Evolutionary conservation across 2,888 invertebrate genomes (phyloP).

Genomic region (Eupithecia abbreviata): DNA sequence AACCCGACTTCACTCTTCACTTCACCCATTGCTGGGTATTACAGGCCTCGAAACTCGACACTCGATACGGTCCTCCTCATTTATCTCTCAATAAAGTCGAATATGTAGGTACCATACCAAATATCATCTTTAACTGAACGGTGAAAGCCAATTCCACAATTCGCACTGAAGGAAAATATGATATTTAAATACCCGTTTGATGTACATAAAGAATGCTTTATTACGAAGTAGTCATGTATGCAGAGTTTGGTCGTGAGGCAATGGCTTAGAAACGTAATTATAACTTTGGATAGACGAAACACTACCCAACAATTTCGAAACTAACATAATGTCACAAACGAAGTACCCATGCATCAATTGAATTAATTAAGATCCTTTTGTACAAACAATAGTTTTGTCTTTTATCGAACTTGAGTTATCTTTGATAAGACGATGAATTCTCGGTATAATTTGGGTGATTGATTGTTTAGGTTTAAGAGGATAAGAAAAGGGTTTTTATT

Average conservation of each 20-base stretch:
- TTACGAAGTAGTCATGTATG: slow-evolving; percentile 27
- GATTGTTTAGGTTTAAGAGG: neutral
- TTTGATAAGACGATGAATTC: neutral
- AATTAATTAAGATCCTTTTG: slow-evolving; percentile 6
- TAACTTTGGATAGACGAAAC: slow-evolving; percentile 44
- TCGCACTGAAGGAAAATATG: neutral
- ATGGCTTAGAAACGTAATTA: slow-evolving; percentile 44
- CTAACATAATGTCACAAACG: slow-evolving; percentile 34
- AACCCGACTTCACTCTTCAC: too few relatives aligned
- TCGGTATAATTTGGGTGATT: neutral
- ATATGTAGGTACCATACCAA: neutral
- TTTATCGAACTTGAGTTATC: neutral
- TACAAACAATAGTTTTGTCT: slow-evolving; percentile 7
- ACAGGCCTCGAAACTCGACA: too few relatives aligned
- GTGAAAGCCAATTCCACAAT: neutral
- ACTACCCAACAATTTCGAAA: slow-evolving; percentile 41
- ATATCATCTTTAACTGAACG: neutral
- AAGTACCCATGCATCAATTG: slow-evolving; percentile 12
- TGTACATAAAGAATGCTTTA: slow-evolving; percentile 21
- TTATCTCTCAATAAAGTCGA: neutral
- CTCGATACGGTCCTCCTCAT: too few relatives aligned
- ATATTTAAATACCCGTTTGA: neutral
- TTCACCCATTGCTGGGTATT: too few relatives aligned
- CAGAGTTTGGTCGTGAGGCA: slow-evolving; percentile 31
- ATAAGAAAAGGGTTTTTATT: neutral